Evolutionary conservation across 2,797 vertebrate genomes (phyloP).

Genomic region (Siniperca obscura): DNA sequence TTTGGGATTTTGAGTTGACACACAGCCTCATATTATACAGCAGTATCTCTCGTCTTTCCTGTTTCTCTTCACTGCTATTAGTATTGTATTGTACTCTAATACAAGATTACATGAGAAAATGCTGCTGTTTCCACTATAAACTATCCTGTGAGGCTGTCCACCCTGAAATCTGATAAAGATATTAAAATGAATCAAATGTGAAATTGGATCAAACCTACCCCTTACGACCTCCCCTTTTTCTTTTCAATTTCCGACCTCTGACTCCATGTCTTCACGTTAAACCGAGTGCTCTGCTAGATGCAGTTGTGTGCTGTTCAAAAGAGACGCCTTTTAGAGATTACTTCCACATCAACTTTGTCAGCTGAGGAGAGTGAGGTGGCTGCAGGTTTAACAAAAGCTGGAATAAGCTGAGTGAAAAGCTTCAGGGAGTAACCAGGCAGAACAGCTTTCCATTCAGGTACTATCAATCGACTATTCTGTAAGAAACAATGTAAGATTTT

Average conservation of each 20-base stretch:
- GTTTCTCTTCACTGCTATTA: background rate
- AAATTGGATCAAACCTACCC: background rate
- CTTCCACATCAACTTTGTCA: conserved; percentile 45
- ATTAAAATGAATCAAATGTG: background rate
- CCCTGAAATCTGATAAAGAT: conserved; percentile 14
- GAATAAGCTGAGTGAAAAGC: conserved; percentile 29
- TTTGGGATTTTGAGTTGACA: conserved; percentile 53
- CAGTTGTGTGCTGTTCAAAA: background rate
- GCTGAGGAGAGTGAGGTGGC: conserved; percentile 33
- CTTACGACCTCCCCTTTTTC: background rate
- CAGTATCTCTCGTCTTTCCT: background rate
- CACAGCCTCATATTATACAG: conserved; percentile 21
- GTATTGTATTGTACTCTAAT: background rate
- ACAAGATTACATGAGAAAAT: background rate
- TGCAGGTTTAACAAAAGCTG: conserved; percentile 45
- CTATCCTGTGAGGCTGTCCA: background rate
- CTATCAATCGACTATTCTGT: conserved; percentile 21
- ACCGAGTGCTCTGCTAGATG: background rate
- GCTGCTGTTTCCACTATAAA: background rate
- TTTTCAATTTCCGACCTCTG: background rate
- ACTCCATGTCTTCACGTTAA: background rate
- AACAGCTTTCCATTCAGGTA: conserved; percentile 25
- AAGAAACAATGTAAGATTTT: conserved; percentile 8
- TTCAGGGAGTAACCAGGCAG: conserved; percentile 30
- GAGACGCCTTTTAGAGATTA: conserved; percentile 51